A percentile compares a stretch with the other conserved stretches of the same genome.
These are phyloP conservation scores for Eretmocerus hayati DNA, from an alignment of 2,888 invertebrate genomes.

Conservation along the genomic window DNA sequence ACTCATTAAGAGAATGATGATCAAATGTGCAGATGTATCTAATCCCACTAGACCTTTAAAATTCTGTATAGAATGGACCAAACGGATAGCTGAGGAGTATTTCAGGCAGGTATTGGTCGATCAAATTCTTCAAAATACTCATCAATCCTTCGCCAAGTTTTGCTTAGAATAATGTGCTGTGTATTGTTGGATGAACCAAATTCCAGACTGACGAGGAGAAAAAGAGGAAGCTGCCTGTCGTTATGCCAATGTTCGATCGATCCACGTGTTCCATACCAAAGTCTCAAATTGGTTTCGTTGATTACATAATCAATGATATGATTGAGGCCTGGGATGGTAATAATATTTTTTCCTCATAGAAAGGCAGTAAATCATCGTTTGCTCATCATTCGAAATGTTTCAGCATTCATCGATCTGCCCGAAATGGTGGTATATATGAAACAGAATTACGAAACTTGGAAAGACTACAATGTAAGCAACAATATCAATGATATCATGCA, in stretches of 20 bases:
- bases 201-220: slow-evolving; percentile 91
- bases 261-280: slow-evolving; percentile 92
- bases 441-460: slow-evolving; percentile 86
- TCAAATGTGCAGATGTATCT: slow-evolving; percentile 96
- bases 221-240: slow-evolving; percentile 77
- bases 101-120: slow-evolving; percentile 71
- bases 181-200: no score
- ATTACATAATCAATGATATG: slow-evolving; percentile 96
- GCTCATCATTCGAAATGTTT: no score
- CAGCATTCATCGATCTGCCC: slow-evolving; percentile 83
- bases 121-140: no score
- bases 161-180: no score
- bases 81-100: slow-evolving; percentile 94
- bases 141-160: no score
- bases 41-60: slow-evolving; percentile 87
- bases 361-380: background rate
- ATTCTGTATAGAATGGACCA: slow-evolving; percentile 86
- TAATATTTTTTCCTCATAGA: slow-evolving; percentile 26
- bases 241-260: slow-evolving; percentile 98
- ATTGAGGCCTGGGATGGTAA: slow-evolving; percentile 94
- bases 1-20: slow-evolving; percentile 90
- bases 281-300: slow-evolving; percentile 95
- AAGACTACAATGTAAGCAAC: slow-evolving; percentile 60
- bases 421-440: slow-evolving; percentile 79
- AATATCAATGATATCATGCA: background rate